Evolutionary conservation across 2,113 vertebrate genomes (phyloP), one percentile per base, ranked within the genome.

Genomic region (Cyprinodon tularosa): DNA sequence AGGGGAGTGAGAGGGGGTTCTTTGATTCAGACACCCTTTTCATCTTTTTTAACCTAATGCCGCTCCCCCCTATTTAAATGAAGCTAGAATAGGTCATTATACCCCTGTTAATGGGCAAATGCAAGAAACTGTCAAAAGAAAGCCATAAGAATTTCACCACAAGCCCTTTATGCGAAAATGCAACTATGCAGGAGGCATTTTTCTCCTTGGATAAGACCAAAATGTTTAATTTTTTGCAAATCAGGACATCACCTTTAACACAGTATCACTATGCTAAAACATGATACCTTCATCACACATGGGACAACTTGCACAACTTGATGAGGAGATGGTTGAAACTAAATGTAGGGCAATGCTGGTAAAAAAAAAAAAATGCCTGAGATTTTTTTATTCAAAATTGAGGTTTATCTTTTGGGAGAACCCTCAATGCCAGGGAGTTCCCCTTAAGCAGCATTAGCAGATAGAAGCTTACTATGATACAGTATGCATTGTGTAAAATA

Each of bases 31-130:
- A 93, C 94, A 91, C 89, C 87, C 82, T 69, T 77, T 93, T 93
- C 90, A 90, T 57, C 93, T 94, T 93, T 90, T 86, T 81, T 78
- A 60, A 88, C 84, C 84, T 91, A 89, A 94, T 93, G 93, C 92
- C 92, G 94, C 94, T 94, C 92, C 89, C 84, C 82, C 85, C 84
- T 90, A 94, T 93, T 91, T 91, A 92, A 92, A 92, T 91, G 86
- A 94, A 94, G 91, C 92, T 94, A 95, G 94, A 95, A 94, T 94
- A 94, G 94, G 93, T 94, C 90, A 91, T 94, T 93, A 94, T 80
- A 80, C 85, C 83, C 77, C 80, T 84, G 85, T 84, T 91, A 88
- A 89, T 85, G 77, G 6, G 3, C 50, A 53, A 53, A 53, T 20
- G 50, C 50, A 53, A n/a, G 50, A 20, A 5, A 20, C 2, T 53